Evolutionary conservation across 2,113 vertebrate species (phyloP), one percentile per base, ranked within the genome.

Genomic region (Asarcornis scutulata): DNA sequence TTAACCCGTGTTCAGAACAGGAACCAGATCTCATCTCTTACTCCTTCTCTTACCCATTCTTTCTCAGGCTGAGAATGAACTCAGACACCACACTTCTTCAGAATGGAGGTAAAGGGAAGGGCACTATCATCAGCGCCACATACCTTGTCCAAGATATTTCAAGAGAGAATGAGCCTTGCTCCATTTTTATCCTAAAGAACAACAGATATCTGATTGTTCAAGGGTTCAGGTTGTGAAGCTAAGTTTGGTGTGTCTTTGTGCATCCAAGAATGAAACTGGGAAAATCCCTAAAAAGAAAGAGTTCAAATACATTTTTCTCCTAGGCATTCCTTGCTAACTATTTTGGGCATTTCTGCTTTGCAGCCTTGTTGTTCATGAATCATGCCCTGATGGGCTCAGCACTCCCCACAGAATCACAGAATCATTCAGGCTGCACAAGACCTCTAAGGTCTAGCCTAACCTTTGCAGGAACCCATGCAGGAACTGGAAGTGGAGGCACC

Each of bases 71-170:
- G 40, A 56, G 17, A 46, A 74, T 2, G 22, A 75, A 67, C 13
- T 23, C 71, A 48, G 40, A 32, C 27, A 22, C 60, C 32, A 21
- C 11, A 22, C 21, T 63, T 44, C 48, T 75, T 66, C 48, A 74
- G 52, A 75, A 66, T 2, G 29, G 73, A 50, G 78, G 44, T 68
- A 78, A 78, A 86, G 44, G 32, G 14, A 69, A 77, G 63, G 46
- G 55, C 64, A 53, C 7, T 32, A 21, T 22, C 4, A 15, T 60
- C 25, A 4, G 1, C 11, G 21, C 6, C 2, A 1, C 9, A 21
- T 34, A 42, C 31, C 55, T 77, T 34, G 63, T 18, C 7, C 36
- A 69, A 29, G 2, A 4, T 16, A 69, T 60, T 77, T 60, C 31
- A 42, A 59, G 31, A n/a, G 6, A 59, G 12, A 50, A 32, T 9